Evolutionary conservation across 2,113 vertebrate genomes (phyloP).

Genomic region (Poeciliopsis retropinna): DNA sequence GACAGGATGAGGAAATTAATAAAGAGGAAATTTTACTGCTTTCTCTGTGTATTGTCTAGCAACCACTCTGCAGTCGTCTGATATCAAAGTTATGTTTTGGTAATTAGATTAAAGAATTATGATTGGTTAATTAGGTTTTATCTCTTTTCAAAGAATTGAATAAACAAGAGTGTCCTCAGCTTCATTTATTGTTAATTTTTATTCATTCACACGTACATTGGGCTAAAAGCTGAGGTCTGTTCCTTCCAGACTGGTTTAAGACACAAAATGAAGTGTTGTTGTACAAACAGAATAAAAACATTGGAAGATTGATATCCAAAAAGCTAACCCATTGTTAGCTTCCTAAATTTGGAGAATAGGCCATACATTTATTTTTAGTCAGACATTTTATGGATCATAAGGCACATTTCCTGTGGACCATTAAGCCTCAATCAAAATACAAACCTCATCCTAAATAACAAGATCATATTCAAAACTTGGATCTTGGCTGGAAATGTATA

Average conservation of each 20-base stretch:
- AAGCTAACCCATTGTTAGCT: background rate
- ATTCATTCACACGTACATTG: background rate
- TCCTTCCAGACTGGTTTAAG: background rate
- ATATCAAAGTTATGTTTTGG: slow-evolving; percentile 37
- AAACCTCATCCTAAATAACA: background rate
- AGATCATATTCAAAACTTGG: background rate
- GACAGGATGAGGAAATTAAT: background rate
- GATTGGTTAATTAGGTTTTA: slow-evolving; percentile 57
- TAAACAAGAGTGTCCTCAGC: background rate
- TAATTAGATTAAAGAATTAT: slow-evolving; percentile 45
- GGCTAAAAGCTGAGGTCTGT: background rate
- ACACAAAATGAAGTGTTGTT: background rate
- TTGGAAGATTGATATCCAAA: background rate
- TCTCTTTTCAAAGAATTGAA: slow-evolving; percentile 49
- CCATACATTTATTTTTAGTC: slow-evolving; percentile 5
- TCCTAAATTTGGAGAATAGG: slow-evolving; percentile 9
- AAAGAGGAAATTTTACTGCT: slow-evolving; percentile 19
- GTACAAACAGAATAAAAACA: background rate
- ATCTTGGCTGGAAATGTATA: background rate
- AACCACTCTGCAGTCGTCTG: slow-evolving; percentile 23
- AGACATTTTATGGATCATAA: slow-evolving; percentile 9
- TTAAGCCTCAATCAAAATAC: slow-evolving; percentile 1
- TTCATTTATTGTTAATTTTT: slow-evolving; percentile 30
- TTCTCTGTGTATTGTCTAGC: slow-evolving; percentile 17
- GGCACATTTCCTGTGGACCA: background rate